Conservation (phyloP, 2,888 invertebrate species). For the Corythucha ciliata region DNA sequence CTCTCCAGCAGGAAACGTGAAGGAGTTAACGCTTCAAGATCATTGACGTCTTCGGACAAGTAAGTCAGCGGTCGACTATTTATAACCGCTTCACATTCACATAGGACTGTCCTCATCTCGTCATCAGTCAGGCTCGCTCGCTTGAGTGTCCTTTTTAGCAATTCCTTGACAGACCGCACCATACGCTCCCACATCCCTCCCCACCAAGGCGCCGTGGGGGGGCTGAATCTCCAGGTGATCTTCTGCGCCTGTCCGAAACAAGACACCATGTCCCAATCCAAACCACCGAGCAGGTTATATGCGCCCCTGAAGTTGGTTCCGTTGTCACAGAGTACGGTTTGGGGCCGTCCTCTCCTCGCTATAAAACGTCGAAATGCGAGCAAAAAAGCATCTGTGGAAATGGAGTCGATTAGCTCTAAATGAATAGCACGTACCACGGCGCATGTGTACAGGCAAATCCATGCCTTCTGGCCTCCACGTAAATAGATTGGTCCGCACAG, state of each 20-base stretch:
- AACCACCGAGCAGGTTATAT: conserved; percentile 43
- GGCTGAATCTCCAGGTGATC: conserved; percentile 39
- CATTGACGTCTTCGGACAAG: conserved; percentile 9
- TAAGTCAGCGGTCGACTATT: conserved; percentile 26
- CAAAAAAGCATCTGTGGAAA: conserved; percentile 38
- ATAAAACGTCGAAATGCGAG: conserved; percentile 38
- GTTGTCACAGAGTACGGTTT: conserved; percentile 40
- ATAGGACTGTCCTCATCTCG: conserved; percentile 22
- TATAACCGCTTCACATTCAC: conserved; percentile 19
- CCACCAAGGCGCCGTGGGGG: conserved; percentile 27
- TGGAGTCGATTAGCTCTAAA: conserved; percentile 38
- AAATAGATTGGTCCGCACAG: conserved; percentile 40
- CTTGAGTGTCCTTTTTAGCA: conserved; percentile 22
- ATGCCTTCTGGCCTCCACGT: conserved; percentile 32
- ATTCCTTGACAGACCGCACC: conserved; percentile 20
- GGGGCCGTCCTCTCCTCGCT: conserved; percentile 37
- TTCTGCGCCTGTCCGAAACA: conserved; percentile 26
- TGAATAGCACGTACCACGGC: conserved; percentile 40
- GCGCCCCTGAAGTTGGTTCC: conserved; percentile 41
- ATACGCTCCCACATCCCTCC: conserved; percentile 39
- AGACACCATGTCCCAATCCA: conserved; percentile 43
- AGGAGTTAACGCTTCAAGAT: conserved; percentile 21
- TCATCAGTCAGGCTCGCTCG: conserved; percentile 18
- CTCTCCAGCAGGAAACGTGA: conserved; percentile 13
- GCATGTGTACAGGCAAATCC: conserved; percentile 41